phyloP scores from a whole-genome alignment of 1,140 invertebrate genomes.

The Macrotrachela quadricornifera region DNA sequence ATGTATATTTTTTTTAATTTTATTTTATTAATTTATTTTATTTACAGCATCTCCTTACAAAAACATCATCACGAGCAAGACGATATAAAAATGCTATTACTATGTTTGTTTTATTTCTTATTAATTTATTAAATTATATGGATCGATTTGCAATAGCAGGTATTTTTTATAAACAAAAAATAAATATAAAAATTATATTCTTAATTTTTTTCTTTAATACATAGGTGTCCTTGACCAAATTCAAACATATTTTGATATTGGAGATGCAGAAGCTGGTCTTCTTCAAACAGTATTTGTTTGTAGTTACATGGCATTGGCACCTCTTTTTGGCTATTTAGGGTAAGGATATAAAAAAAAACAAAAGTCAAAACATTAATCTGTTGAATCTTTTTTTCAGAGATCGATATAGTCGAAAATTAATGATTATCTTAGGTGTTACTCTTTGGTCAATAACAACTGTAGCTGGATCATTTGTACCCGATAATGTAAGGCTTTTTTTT shows the following conservation, averaged over 20 bases:
- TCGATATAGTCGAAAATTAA: conserved; percentile 59
- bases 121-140: conserved; percentile 8
- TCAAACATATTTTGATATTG: conserved; percentile 48
- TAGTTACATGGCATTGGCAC: conserved; percentile 90
- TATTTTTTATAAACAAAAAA: not conserved
- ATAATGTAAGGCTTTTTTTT: conserved; percentile 45
- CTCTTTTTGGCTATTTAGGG: conserved; percentile 79
- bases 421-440: conserved; percentile 73
- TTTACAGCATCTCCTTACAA: too few relatives aligned
- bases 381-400: conserved; percentile 40
- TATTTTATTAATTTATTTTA: too few relatives aligned
- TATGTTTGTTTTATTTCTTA: conserved; percentile 2
- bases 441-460: conserved; percentile 82
- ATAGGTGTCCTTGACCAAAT: conserved; percentile 60
- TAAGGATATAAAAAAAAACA: too few relatives aligned
- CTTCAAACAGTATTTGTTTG: conserved; percentile 85
- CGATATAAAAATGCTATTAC: not conserved
- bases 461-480: conserved; percentile 59
- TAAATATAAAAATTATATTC: not conserved
- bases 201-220: conserved; percentile 17
- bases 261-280: conserved; percentile 52
- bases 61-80: not conserved
- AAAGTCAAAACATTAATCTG: too few relatives aligned
- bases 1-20: too few relatives aligned
- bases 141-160: conserved; percentile 8